Percentiles rank a stretch among this genome's conserved stretches.
Conservation (phyloP, 2,113 vertebrate genomes). For the Turnix velox region DNA sequence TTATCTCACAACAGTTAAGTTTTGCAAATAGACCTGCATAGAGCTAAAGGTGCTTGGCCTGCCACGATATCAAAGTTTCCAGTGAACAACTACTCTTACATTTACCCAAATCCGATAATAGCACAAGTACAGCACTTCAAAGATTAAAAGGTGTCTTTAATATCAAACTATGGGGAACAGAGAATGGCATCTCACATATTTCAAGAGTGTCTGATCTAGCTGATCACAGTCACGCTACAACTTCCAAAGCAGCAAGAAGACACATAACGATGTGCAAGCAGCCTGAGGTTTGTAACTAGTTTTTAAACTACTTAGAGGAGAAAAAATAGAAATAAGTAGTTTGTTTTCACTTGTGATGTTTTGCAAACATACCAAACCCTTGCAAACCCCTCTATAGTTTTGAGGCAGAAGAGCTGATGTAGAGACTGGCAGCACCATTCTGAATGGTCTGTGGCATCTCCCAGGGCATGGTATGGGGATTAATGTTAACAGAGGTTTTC, state of each 20-base stretch:
- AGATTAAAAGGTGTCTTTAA: not conserved
- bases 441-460: not conserved
- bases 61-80: not conserved
- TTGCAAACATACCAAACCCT: not conserved
- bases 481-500: not conserved
- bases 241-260: not conserved
- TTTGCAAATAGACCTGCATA: not conserved
- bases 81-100: not conserved
- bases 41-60: not conserved
- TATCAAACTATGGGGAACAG: not conserved
- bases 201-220: not conserved
- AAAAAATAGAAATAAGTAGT: rapidly evolving
- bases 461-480: not conserved
- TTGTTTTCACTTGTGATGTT: not conserved
- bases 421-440: not conserved
- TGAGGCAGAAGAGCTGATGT: not conserved
- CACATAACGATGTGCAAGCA: not conserved
- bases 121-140: not conserved
- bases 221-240: not conserved
- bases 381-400: not conserved
- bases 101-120: not conserved
- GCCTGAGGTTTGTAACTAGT: not conserved
- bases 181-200: not conserved
- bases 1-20: not conserved
- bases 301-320: not conserved